phyloP scores from a whole-genome alignment of 2,113 vertebrate species.

The Centropus bengalensis region DNA sequence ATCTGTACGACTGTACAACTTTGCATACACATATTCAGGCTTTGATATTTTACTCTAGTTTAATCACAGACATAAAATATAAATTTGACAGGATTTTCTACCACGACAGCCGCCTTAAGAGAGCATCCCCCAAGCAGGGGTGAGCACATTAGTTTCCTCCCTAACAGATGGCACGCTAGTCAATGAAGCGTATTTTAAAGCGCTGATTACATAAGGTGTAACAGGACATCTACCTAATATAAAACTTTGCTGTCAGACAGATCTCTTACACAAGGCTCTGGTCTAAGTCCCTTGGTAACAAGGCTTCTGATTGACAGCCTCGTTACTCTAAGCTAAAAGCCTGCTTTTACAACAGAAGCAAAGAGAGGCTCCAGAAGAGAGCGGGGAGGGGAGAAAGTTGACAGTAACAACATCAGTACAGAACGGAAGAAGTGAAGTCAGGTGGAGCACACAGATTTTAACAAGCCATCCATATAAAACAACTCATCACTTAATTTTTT shows the following conservation, averaged over 20 bases:
- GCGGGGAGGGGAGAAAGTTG: not conserved
- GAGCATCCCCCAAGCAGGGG: not conserved
- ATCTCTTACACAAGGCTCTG: not conserved
- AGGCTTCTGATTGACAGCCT: not conserved
- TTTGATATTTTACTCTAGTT: not conserved
- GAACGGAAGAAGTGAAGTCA: not conserved
- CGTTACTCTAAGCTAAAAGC: not conserved
- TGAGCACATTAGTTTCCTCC: not conserved
- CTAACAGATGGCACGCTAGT: not conserved
- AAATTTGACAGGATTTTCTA: not conserved
- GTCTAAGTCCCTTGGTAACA: not conserved
- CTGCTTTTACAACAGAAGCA: not conserved
- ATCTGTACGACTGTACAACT: not conserved
- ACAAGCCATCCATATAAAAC: not conserved
- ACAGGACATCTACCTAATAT: not conserved
- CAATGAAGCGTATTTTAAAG: not conserved
- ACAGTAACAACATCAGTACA: fast-evolving
- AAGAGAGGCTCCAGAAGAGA: not conserved
- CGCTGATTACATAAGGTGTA: not conserved
- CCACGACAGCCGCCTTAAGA: not conserved
- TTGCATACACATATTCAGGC: not conserved
- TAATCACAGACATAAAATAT: not conserved
- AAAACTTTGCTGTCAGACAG: not conserved
- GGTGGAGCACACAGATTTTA: not conserved
- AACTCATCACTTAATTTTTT: not conserved